These are phyloP conservation scores for Poeciliopsis retropinna DNA, from an alignment of 2,113 vertebrate species.

Conservation along the genomic window DNA sequence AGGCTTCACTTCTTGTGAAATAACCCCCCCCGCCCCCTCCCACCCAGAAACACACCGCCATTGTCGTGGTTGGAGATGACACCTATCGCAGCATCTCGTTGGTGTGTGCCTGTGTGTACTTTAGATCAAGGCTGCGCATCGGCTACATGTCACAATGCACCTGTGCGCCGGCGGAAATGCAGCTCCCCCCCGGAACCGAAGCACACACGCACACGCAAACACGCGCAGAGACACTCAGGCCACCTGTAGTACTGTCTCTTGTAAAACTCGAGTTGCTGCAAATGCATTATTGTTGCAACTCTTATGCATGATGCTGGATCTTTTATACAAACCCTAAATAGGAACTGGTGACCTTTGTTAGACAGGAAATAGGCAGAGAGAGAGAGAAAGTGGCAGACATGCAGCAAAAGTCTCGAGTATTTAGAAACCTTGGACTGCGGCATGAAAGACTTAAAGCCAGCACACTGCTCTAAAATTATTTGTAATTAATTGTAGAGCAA, in stretches of 20 bases:
- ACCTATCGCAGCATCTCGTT: slow-evolving; percentile 58
- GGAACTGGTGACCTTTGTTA: not conserved
- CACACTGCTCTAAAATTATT: not conserved
- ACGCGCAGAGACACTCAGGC: slow-evolving; percentile 29
- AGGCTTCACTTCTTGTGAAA: slow-evolving; percentile 55
- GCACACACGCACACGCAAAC: slow-evolving; percentile 15
- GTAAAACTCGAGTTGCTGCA: slow-evolving; percentile 20
- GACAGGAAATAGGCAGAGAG: not conserved
- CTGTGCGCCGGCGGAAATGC: slow-evolving; percentile 63
- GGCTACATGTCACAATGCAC: slow-evolving; percentile 55
- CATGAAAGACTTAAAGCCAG: not conserved
- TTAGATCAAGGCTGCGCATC: slow-evolving; percentile 30
- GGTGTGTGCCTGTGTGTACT: slow-evolving; percentile 17
- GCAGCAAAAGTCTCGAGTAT: not conserved
- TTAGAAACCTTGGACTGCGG: not conserved
- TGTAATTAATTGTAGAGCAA: not conserved
- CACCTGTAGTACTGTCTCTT: slow-evolving; percentile 41
- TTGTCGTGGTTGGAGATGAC: slow-evolving; percentile 42
- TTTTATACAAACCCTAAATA: no score
- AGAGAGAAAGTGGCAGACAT: not conserved
- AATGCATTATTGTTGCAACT: not conserved
- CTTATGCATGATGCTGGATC: not conserved
- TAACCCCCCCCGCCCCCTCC: slow-evolving; percentile 42
- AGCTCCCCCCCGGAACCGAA: slow-evolving; percentile 38
- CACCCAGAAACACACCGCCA: slow-evolving; percentile 45